Base-by-base conservation (phyloP, 2,797 vertebrate genomes). In the Oreochromis mossambicus region DNA sequence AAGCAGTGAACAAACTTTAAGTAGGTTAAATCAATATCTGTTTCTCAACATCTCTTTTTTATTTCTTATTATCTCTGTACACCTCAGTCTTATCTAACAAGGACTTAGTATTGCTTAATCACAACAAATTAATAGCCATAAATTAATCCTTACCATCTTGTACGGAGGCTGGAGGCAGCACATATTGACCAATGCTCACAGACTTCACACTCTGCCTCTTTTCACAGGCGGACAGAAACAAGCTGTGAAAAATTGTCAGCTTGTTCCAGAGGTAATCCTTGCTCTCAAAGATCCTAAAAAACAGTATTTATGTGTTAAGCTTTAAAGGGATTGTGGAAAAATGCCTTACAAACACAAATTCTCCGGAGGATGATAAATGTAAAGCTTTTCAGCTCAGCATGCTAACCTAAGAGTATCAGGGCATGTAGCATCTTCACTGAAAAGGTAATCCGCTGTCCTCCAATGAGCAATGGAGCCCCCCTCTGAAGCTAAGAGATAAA, bases 161-260 rank as follows among this genome's bases (percentile, higher is more conserved):
- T 78, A 99, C 94, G 80, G 96, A 95, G 29, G 91, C 89, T 21
- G 99, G 98, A 77, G 98, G 98, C 75, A 99, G 96, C 83, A 99
- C 76, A 3, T 97, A 99, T 84, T 98, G 97, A 26, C 99, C 98
- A 12, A 99, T 95, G 54, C 88, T 79, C 75, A 97, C 95, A 0
- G 96, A 95, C 29, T 86, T 92, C 43, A 96, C 95, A 17, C 93
- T 96, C 80, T 88, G 84, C 0, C 93, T 63, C 1, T 91, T 88
- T 10, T 93, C 90, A 89, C 96, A 97, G 0, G 92, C 90, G 0
- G 93, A 95, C 41, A 99, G 96, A 92, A 96, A 98, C 41, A 78
- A 56, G 85, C 97, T 95, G 91, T 99, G 99, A 89, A 99, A 99
- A 78, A 99, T 95, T 0, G 97, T 97, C 84, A 97, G 95, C 85